Conservation (phyloP, 30 jellyfish, hydroid and myxozoan genomes). For the Clytia hemisphaerica region DNA sequence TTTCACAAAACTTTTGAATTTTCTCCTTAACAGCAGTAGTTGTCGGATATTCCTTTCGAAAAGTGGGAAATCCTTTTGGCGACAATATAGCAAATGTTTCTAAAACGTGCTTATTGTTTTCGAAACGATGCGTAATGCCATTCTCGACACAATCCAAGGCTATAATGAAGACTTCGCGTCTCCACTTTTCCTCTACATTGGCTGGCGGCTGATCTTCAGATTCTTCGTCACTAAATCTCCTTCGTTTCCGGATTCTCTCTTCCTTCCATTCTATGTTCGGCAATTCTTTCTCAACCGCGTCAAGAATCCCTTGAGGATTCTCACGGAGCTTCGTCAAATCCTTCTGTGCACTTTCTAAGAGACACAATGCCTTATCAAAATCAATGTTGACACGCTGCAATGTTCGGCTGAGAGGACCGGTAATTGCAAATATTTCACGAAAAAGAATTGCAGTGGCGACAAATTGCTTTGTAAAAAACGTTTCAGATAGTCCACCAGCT, state of each 20-base stretch:
- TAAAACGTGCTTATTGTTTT: conserved; percentile 20
- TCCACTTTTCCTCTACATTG: conserved; percentile 29
- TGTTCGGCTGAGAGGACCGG: not conserved
- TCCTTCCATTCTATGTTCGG: conserved; percentile 37
- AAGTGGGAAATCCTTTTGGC: too few species aligned
- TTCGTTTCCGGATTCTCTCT: conserved; percentile 29
- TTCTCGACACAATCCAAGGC: conserved; percentile 23
- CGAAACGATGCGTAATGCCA: conserved; percentile 30
- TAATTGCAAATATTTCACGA: conserved; percentile 3
- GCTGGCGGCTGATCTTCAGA: conserved; percentile 26
- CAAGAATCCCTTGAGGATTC: conserved; percentile 6
- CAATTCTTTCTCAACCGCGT: conserved; percentile 15
- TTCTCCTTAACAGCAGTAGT: too few species aligned
- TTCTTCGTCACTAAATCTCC: conserved; percentile 38
- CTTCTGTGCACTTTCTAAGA: not conserved
- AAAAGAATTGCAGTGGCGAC: conserved; percentile 14
- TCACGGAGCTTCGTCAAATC: conserved; percentile 14
- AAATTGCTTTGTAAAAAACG: conserved; percentile 7
- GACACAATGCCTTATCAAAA: not conserved
- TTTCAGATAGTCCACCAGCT: not conserved
- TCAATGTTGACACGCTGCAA: not conserved
- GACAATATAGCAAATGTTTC: conserved; percentile 14
- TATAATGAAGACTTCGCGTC: conserved; percentile 23
- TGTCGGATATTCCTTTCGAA: too few species aligned
- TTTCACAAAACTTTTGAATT: conserved; percentile 32